Percentiles rank a stretch among this genome's conserved stretches.
Conservation (phyloP, 2,797 vertebrate genomes). For the Hemibagrus guttatus region DNA sequence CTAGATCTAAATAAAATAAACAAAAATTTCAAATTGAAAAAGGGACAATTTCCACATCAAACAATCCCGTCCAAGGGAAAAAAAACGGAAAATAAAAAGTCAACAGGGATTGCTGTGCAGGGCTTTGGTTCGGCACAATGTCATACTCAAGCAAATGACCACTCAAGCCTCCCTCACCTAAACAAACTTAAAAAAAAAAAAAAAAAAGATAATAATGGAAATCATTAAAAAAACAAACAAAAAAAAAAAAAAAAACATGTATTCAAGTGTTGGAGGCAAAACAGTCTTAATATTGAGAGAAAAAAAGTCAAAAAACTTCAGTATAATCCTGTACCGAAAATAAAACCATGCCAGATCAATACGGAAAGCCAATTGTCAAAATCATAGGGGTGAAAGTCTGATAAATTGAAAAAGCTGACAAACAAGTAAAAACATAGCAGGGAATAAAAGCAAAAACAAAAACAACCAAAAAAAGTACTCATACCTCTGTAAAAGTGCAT, state of each 20-base stretch:
- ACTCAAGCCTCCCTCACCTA: neutral
- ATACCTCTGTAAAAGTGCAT: constrained; percentile 25
- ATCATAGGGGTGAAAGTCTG: constrained; percentile 39
- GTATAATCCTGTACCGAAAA: constrained; percentile 68
- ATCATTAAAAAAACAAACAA: neutral
- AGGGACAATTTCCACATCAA: constrained; percentile 45
- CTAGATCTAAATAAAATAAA: constrained; percentile 28
- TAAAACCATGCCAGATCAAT: constrained; percentile 53
- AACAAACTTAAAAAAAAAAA: neutral
- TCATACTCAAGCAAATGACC: constrained; percentile 58
- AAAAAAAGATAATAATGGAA: neutral
- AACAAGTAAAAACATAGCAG: constrained; percentile 39
- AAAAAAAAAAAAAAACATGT: neutral
- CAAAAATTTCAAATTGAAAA: constrained; percentile 34
- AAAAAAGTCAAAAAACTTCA: constrained; percentile 60
- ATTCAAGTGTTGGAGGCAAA: constrained; percentile 33
- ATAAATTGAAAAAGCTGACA: constrained; percentile 32
- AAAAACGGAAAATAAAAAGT: constrained; percentile 36
- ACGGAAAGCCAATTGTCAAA: constrained; percentile 49
- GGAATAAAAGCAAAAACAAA: constrained; percentile 29
- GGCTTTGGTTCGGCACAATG: constrained; percentile 62
- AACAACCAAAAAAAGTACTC: constrained; percentile 47
- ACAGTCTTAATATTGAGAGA: neutral
- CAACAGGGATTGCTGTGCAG: constrained; percentile 47
- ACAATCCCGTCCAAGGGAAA: constrained; percentile 37